These are phyloP conservation scores for Hyppa rectilinea DNA, from an alignment of 2,888 invertebrate genomes.

Conservation along the genomic window DNA sequence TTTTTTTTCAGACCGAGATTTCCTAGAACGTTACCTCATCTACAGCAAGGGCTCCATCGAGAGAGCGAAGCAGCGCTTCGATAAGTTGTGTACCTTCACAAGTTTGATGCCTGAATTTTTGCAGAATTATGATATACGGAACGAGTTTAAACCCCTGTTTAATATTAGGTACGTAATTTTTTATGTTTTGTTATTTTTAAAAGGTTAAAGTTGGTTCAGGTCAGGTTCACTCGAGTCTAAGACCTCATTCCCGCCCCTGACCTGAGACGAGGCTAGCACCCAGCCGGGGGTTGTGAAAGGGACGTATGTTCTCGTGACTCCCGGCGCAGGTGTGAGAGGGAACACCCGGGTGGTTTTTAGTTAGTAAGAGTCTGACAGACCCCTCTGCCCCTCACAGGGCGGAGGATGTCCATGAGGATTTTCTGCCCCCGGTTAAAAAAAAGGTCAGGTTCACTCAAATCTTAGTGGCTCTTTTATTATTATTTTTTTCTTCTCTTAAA, in stretches of 20 bases:
- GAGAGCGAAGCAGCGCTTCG: conserved; percentile 71
- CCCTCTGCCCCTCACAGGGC: too few relatives aligned
- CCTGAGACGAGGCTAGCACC: too few relatives aligned
- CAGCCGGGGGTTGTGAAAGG: too few relatives aligned
- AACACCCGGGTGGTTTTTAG: too few relatives aligned
- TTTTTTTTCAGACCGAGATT: conserved; percentile 45
- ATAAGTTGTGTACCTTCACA: conserved; percentile 71
- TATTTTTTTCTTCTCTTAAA: too few relatives aligned
- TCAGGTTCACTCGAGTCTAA: background rate
- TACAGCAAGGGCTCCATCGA: conserved; percentile 71
- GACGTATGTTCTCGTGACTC: too few relatives aligned
- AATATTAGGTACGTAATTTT: conserved; percentile 32
- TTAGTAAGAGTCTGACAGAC: too few relatives aligned
- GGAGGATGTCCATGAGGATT: too few relatives aligned
- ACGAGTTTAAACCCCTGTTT: conserved; percentile 40
- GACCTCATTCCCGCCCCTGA: too few relatives aligned
- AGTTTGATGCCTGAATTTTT: conserved; percentile 71
- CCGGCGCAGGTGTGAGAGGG: too few relatives aligned
- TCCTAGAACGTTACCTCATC: conserved; percentile 57
- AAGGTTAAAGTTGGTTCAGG: background rate
- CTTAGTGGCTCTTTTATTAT: background rate
- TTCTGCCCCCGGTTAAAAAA: too few relatives aligned
- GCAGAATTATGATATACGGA: conserved; percentile 49
- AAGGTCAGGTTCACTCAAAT: background rate
- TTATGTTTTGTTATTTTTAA: background rate